Base-by-base conservation (phyloP, 2,888 invertebrate genomes). In the Parochlus steinenii region DNA sequence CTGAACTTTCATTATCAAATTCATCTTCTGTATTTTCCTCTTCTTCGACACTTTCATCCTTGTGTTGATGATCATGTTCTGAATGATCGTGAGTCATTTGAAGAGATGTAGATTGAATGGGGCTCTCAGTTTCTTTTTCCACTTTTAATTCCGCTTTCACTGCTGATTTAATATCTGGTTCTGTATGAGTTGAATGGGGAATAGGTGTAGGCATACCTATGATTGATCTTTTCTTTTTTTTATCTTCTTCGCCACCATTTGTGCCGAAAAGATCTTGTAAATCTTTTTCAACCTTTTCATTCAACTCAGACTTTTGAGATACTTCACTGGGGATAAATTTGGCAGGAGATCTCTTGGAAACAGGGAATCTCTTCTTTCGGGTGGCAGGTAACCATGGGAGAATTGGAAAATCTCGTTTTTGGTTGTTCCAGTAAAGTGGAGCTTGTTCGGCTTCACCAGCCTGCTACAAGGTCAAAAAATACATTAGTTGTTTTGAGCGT, bases 241-340 rank as follows among this genome's bases (percentile, higher is more conserved):
- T 67, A 23, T 56, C 40, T n/a, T 38, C 33, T 18, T 60, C 49
- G 29, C 62, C 56, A n/a, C n/a, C n/a, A n/a, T n/a, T n/a, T n/a
- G n/a, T n/a, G 6, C 69, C 70, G 48, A 79, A 79, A 40, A 79
- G 66, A 48, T 69, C 69, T 26, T 71, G 73, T 26, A 79, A 53
- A 46, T 78, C 78, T 50, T 71, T 67, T 18, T 71, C 69, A 8
- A 78, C 69, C 51, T 69, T 71, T 3, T 78, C 77, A 48, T 78
- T 76, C 2, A 75, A 77, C 31, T 69, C 68, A 1, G 62, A 40
- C 46, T 59, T 11, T 51, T 55, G 45, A 6, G 27, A 12, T 11
- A 36, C 29, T 17, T 44, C 43, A 19, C 40, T 43, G n/a, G 11
- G 58, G n/a, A 38, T 26, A 16, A 43, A 43, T 8, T 45, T 44